Evolutionary conservation across 92 coral and sea anemone species (phyloP), one percentile per base, ranked within the genome.

Genomic region (Umimayanthus kanabou): DNA sequence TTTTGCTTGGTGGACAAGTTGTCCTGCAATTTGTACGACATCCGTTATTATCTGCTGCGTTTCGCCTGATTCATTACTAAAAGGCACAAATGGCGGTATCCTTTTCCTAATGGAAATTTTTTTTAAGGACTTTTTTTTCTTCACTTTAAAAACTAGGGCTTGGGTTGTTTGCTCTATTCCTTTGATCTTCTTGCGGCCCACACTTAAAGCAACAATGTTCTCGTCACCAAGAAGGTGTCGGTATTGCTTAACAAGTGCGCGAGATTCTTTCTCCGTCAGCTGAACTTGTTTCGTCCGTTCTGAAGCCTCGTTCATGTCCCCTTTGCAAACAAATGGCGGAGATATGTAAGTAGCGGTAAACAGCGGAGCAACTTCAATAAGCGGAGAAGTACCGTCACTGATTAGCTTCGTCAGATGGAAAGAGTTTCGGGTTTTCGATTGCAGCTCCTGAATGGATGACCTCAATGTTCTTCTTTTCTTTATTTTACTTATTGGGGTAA

Each of bases 11-110:
- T 47, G 81, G 23, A 77, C 81, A 23, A 47, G 65, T 7, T 6
- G 55, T 26, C 81, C 81, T 22, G 58, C 61, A 77, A 77, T 57
- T 6, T 77, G 81, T 23, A 77, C 81, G 37, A 77, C 81, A n/a
- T 77, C 81, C 16, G 81, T 77, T 25, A 42, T 2, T 9, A 76
- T 76, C 18, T 42, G 80, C 23, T 8, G 18, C 22, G 28, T 77
- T 49, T n/a, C 64, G 1, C 58, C 53, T 9, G 37, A 23, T 1
- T 77, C 81, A 23, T 42, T 77, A 43, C 29, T 2, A 40, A 40
- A 76, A 18, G 76, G 0, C 42, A 71, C 76, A 71, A 5, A 71
- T 26, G 37, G 40, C 9, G 42, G 76, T 28, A 26, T 71, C 20
- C 76, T 71, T 40, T 77, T 45, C 5, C 20, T 22, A 4, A 14